Evolutionary conservation across 2,797 vertebrate genomes (phyloP).

Genomic region (Botia almorhae): DNA sequence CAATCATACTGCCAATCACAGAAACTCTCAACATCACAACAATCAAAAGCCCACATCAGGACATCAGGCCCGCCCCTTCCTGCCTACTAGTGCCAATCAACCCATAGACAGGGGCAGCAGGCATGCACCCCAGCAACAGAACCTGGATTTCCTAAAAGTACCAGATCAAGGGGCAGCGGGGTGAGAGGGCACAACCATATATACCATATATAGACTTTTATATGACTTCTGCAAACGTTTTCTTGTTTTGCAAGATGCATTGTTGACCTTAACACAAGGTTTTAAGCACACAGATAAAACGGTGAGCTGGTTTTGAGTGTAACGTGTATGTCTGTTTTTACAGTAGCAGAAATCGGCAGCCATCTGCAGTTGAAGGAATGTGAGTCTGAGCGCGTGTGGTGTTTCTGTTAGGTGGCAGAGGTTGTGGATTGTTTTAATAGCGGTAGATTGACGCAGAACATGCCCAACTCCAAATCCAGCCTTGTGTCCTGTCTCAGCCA

Average conservation of each 20-base stretch:
- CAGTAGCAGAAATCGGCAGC: constrained; percentile 75
- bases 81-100: constrained; percentile 81
- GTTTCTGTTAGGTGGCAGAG: constrained; percentile 53
- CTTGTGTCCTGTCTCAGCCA: background rate
- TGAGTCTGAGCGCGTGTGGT: constrained; percentile 77
- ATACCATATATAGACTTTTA: too few relatives aligned
- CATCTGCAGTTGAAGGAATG: constrained; percentile 81
- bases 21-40: constrained; percentile 76
- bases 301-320: constrained; percentile 51
- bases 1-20: constrained; percentile 75
- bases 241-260: constrained; percentile 4
- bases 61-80: constrained; percentile 76
- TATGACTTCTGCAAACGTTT: background rate
- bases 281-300: constrained; percentile 17
- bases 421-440: constrained; percentile 67
- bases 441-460: constrained; percentile 30
- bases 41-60: constrained; percentile 69
- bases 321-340: constrained; percentile 79
- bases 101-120: constrained; percentile 72
- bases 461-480: constrained; percentile 43
- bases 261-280: constrained; percentile 2
- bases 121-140: constrained; percentile 76
- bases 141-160: constrained; percentile 92
- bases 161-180: constrained; percentile 96
- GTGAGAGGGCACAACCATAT: constrained; percentile 76